Evolutionary conservation across 2,797 vertebrate species (phyloP), one percentile per base, ranked within the genome.

Genomic region (Gambusia yucatana): DNA sequence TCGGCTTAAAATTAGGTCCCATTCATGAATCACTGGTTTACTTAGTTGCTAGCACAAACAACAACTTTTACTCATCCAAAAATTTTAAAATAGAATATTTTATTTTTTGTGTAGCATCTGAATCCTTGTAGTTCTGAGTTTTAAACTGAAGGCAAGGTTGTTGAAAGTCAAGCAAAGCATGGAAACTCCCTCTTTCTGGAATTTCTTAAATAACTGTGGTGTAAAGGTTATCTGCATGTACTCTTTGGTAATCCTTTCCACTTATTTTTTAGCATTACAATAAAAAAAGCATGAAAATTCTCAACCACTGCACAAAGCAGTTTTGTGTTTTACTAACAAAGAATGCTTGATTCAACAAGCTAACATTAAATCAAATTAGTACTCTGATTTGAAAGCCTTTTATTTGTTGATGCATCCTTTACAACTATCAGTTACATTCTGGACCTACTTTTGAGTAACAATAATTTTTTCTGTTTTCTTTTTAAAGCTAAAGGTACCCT

Each of bases 401-500:
- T 33, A 61, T 14, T 33, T 30, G 57, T 17, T 61, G 14, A 61
- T 61, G 55, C 25, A 59, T 13, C 20, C 16, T 48, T 25, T 52
- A 25, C 33, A 57, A 57, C 33, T 43, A 70, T 48, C 3, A 72
- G 16, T 41, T 30, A 20, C 44, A 33, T 16, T 17, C 6, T 61
- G 30, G 33, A 61, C 30, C 4, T 16, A 61, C 14, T 17, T 17
- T 70, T 55, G 39, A 16, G 1, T 77, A 14, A n/a, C 13, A 11
- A 57, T 55, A 2, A 0, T n/a, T 3, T 11, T 77, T 55, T 59
- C 44, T 3, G 78, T 5, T 73, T 8, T n/a, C 17, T 46, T 76
- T 25, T 70, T 72, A 3, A 85, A 99, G 98, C 96, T 63, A 99
- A 99, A 90, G 98, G 98, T 57, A 99, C 98, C 4, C 95, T 99